Evolutionary conservation across 2,797 vertebrate genomes (phyloP), one percentile per base, ranked within the genome.

Genomic region (Clarias fuscus): DNA sequence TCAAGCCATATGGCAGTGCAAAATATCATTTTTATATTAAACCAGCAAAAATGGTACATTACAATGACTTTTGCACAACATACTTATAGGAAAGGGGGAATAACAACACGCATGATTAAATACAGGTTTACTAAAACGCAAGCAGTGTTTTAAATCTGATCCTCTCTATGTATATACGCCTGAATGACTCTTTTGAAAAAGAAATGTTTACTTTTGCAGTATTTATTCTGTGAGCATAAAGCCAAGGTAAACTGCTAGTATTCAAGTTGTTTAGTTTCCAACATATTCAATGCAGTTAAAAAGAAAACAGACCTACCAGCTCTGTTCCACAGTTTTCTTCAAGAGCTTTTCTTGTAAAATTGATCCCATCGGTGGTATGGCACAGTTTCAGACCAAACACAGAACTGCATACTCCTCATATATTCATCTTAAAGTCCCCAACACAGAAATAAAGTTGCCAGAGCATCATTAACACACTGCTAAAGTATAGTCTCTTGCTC

Each of bases 391-490:
- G 91, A 91, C 88, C 86, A 72, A 89, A 75, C 68, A 59, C 33
- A 61, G 65, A 77, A 24, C 37, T 76, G 64, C 43, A 78, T 85
- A 79, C 30, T 83, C 78, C 91, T 86, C 87, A 0, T 1, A 90
- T 86, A 90, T 78, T 78, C 86, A 85, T 59, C 84, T 61, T 27
- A 89, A 67, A 88, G 89, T 88, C 89, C 87, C 88, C 18, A 89
- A 91, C 92, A 90, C 64, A 90, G 90, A 91, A 90, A 93, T 88
- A 89, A 90, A 93, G 88, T 92, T 93, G 95, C 88, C 87, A 86
- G 87, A 5, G 87, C 93, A 94, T 93, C 93, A 95, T 85, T 93
- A 94, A 94, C 88, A 91, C 85, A 67, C 20, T 59, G 91, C 72
- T 91, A 89, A 92, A 92, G 86, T 84, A 87, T 90, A 83, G 83